phyloP scores from a whole-genome alignment of 1,140 invertebrate genomes.

The Camponotus pennsylvanicus region DNA sequence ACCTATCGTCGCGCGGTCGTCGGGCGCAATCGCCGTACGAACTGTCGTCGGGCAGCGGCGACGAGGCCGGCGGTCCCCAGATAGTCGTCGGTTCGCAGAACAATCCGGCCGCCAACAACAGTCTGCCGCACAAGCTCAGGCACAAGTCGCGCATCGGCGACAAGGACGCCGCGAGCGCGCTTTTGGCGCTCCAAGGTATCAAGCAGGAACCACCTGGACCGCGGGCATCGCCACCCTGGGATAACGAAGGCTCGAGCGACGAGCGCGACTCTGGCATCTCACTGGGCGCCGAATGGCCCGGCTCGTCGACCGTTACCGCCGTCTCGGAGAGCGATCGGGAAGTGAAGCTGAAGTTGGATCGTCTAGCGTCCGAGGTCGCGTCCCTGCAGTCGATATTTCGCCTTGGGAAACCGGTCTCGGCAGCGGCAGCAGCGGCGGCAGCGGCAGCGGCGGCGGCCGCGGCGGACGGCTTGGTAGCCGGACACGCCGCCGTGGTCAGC shows the following conservation, averaged over 20 bases:
- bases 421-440: conserved; percentile 25
- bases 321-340: conserved; percentile 90
- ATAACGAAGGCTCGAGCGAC: conserved; percentile 93
- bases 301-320: conserved; percentile 79
- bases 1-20: conserved; percentile 87
- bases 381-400: conserved; percentile 92
- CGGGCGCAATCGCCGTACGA: conserved; percentile 90
- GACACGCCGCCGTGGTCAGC: conserved; percentile 52
- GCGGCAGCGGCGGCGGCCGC: conserved; percentile 37
- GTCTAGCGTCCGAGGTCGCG: conserved; percentile 96
- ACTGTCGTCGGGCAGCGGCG: conserved; percentile 90
- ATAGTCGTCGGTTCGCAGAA: conserved; percentile 77
- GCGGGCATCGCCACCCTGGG: conserved; percentile 92
- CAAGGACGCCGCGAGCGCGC: conserved; percentile 93
- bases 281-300: conserved; percentile 90
- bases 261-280: conserved; percentile 96
- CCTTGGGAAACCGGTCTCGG: conserved; percentile 75
- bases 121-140: conserved; percentile 94
- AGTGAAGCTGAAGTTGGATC: conserved; percentile 94
- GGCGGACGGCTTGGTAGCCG: conserved; percentile 70
- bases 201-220: conserved; percentile 93
- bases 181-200: conserved; percentile 92
- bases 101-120: conserved; percentile 86
- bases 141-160: conserved; percentile 97
- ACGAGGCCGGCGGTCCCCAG: conserved; percentile 87